Evolutionary conservation across 2,113 vertebrate genomes (phyloP).

Genomic region (Numenius arquata): DNA sequence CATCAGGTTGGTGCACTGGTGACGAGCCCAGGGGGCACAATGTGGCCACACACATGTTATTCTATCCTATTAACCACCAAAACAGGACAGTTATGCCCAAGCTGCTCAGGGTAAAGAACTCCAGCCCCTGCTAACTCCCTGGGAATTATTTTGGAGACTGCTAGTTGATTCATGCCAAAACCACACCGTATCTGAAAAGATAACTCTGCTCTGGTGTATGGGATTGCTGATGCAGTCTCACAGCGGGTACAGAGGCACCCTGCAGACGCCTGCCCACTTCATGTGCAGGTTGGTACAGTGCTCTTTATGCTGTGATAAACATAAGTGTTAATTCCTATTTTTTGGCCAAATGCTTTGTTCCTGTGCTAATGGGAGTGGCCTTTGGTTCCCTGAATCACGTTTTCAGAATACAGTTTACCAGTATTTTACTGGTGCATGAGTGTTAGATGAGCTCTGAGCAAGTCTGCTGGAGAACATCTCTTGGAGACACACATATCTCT

Average conservation of each 20-base stretch:
- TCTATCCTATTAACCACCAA: neutral
- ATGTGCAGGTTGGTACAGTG: neutral
- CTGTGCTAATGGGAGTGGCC: neutral
- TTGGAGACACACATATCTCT: neutral
- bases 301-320: neutral
- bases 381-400: neutral
- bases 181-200: neutral
- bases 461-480: neutral
- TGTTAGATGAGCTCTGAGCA: neutral
- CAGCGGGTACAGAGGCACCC: neutral
- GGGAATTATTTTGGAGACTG: neutral
- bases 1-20: accelerated
- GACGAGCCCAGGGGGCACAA: neutral
- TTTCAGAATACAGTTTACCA: neutral
- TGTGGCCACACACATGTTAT: neutral
- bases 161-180: neutral
- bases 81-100: neutral
- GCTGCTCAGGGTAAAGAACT: neutral
- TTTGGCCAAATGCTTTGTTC: neutral
- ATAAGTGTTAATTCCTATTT: neutral
- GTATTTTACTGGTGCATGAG: neutral
- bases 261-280: neutral
- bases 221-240: neutral
- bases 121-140: neutral
- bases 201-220: neutral